Percentiles rank a stretch among this genome's conserved stretches.
Conservation (phyloP, 2,113 vertebrate species). For the Chascanopsetta lugubris region DNA sequence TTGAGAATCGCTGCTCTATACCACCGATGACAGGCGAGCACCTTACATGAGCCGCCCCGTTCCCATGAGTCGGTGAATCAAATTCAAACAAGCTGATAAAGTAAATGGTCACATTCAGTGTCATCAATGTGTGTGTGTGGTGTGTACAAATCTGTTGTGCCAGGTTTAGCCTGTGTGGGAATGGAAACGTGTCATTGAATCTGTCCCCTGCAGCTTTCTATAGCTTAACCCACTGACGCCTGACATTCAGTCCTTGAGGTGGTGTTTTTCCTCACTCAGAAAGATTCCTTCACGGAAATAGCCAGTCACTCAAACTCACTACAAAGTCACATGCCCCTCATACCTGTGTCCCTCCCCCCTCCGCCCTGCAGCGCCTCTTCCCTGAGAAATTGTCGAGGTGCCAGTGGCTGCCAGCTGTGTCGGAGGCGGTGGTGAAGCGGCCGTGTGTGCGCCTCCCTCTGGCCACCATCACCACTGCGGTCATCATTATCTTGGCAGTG, state of each 20-base stretch:
- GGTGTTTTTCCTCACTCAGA: slow-evolving; percentile 15
- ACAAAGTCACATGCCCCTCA: slow-evolving; percentile 22
- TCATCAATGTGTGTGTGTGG: background rate
- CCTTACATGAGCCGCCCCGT: too few relatives aligned
- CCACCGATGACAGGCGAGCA: too few relatives aligned
- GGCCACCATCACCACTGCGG: slow-evolving; percentile 82
- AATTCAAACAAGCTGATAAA: background rate
- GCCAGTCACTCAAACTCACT: slow-evolving; percentile 21
- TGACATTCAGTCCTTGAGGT: slow-evolving; percentile 26
- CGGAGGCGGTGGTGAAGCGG: slow-evolving; percentile 86
- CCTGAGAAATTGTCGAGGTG: slow-evolving; percentile 80
- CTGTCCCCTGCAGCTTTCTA: slow-evolving; percentile 25
- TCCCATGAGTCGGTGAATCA: too few relatives aligned
- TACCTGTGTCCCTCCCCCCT: slow-evolving; percentile 10
- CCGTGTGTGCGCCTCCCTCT: slow-evolving; percentile 88
- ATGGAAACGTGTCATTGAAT: slow-evolving; percentile 24
- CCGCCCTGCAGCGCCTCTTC: slow-evolving; percentile 81
- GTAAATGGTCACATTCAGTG: background rate
- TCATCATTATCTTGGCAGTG: slow-evolving; percentile 86
- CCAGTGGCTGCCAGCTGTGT: slow-evolving; percentile 78
- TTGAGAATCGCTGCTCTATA: too few relatives aligned
- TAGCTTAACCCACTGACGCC: slow-evolving; percentile 17
- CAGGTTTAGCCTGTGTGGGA: slow-evolving; percentile 21
- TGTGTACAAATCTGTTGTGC: background rate
- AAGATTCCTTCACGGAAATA: slow-evolving; percentile 41